Percentiles rank a stretch among this genome's conserved stretches.
phyloP scores from a whole-genome alignment of 2,797 vertebrate species.

The Nasua narica region DNA sequence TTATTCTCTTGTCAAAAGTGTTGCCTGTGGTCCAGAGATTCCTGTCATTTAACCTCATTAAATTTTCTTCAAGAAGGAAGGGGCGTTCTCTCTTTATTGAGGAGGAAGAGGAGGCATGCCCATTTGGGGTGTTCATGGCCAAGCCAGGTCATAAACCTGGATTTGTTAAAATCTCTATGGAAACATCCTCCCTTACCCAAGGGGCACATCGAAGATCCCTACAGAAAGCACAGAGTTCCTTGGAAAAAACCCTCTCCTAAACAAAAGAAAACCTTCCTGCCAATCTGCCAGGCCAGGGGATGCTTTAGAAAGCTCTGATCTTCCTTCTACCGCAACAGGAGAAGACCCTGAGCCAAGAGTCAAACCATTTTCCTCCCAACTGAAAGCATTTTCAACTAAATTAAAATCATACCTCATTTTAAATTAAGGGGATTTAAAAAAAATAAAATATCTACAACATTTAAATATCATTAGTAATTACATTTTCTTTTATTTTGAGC shows the following conservation, averaged over 20 bases:
- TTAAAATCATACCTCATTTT: slow-evolving; percentile 74
- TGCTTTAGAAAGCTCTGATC: fast-evolving
- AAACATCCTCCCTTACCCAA: not conserved
- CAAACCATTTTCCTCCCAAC: not conserved
- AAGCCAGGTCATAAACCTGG: not conserved
- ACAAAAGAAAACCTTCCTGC: fast-evolving
- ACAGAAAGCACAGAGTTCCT: not conserved
- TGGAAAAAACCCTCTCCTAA: fast-evolving
- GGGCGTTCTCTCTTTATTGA: not conserved
- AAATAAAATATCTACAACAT: slow-evolving; percentile 68
- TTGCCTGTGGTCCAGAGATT: no score
- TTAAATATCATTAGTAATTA: slow-evolving; percentile 73
- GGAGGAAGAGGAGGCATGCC: not conserved
- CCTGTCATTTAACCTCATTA: not conserved
- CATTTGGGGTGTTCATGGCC: not conserved
- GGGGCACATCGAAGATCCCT: no score
- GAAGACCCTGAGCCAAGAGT: not conserved
- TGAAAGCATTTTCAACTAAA: slow-evolving; percentile 66
- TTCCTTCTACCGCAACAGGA: fast-evolving
- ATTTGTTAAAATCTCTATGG: not conserved
- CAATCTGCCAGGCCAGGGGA: not conserved
- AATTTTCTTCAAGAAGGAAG: not conserved
- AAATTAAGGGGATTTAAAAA: slow-evolving; percentile 62
- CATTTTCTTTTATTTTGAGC: slow-evolving; percentile 66
- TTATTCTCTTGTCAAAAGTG: not conserved